Base-by-base conservation (phyloP, 2,113 vertebrate genomes). In the Perccottus glenii region DNA sequence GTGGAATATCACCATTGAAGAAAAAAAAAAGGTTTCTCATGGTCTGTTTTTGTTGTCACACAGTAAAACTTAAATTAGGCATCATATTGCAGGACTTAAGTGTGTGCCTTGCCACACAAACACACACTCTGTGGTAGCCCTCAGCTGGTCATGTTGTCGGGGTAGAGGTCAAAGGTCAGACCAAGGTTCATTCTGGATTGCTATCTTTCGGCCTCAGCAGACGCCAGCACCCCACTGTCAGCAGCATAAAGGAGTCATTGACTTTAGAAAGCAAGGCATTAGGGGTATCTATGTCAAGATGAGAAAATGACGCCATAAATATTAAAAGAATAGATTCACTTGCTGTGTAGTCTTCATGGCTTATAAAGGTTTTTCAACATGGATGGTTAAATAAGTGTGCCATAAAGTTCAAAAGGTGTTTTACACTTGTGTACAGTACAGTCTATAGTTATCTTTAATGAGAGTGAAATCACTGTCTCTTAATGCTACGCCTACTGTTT, bases 401-500 rank as follows among this genome's bases (percentile, higher is more conserved):
- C 46, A n/a, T 73, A 65, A 75, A 56, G 49, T 40, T 42, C 48
- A 7, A 46, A 27, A 66, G 63, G 78, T 68, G 74, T 80, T 9
- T 16, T 19, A 60, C 36, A 42, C 56, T 7, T 40, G 68, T 67
- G 61, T 79, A 81, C 73, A 83, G 61, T 81, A 79, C 16, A 67
- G 70, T 50, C 52, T 38, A 70, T 42, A 60, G 64, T 82, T 78
- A 67, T 75, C 59, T 55, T 85, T 90, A 88, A 90, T 70, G 75
- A 71, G 83, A 87, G 83, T 78, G 80, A 89, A 86, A 88, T 91
- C 83, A 77, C 82, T 68, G 72, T 77, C 80, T 87, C 81, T 90
- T 90, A 86, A 90, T 90, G 74, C 84, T 80, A 79, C 84, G 60
- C 91, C 89, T 43, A 89, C 90, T 90, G 91, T 91, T 93, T 93